These are phyloP conservation scores for Dicyrtoma fusca DNA, from an alignment of 2,888 invertebrate species.

Conservation along the genomic window DNA sequence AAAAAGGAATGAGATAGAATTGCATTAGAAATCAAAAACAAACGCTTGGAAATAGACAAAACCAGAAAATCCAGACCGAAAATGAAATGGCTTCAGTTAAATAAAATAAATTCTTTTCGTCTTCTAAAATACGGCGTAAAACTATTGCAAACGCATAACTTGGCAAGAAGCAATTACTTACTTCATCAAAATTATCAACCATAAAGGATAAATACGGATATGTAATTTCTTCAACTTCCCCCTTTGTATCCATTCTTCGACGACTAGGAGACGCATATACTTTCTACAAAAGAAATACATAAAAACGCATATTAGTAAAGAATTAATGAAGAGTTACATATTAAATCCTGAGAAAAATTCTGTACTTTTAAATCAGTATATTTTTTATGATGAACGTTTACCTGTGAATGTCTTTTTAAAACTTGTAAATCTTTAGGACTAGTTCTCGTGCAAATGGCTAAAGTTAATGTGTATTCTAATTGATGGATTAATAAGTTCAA, in stretches of 20 bases:
- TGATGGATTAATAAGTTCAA: slow-evolving; percentile 82
- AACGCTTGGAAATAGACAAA: too few relatives aligned
- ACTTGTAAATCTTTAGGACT: slow-evolving; percentile 97
- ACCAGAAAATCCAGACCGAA: too few relatives aligned
- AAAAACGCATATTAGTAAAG: too few relatives aligned
- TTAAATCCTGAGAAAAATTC: too few relatives aligned
- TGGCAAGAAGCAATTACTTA: slow-evolving; percentile 25
- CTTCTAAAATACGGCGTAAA: too few relatives aligned
- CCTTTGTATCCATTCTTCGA: slow-evolving; percentile 96
- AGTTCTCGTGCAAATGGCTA: slow-evolving; percentile 97
- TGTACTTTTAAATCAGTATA: too few relatives aligned
- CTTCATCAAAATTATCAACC: slow-evolving; percentile 62
- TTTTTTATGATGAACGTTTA: slow-evolving; percentile 58
- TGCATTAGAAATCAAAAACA: too few relatives aligned
- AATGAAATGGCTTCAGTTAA: too few relatives aligned
- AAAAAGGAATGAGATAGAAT: too few relatives aligned
- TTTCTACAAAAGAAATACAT: slow-evolving; percentile 63
- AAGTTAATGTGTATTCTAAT: slow-evolving; percentile 95
- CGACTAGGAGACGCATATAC: slow-evolving; percentile 98
- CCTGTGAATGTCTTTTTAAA: slow-evolving; percentile 85
- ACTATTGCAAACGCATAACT: not conserved
- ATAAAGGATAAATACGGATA: slow-evolving; percentile 99
- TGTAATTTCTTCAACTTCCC: slow-evolving; percentile 97
- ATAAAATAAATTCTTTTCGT: too few relatives aligned
- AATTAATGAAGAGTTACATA: too few relatives aligned